Conservation (phyloP, 2,888 invertebrate species). For the Athripsodes cinereus region DNA sequence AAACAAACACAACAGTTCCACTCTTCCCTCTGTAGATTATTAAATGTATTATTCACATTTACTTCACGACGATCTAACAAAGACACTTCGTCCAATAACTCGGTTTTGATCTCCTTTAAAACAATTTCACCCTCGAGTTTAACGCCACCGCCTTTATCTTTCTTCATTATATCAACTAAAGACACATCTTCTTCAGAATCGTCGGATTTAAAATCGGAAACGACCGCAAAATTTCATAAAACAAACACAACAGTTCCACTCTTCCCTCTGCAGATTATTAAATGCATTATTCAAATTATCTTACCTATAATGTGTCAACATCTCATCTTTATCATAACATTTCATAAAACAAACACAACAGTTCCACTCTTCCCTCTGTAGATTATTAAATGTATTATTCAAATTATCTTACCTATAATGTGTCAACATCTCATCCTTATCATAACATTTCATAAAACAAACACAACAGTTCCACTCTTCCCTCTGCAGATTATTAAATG, state of each 20-base stretch:
- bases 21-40: conserved; percentile 4
- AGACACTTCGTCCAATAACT: neutral
- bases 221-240: neutral
- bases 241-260: too few species aligned
- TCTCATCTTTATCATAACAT: conserved; percentile 33
- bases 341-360: conserved; percentile 43
- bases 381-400: conserved; percentile 2
- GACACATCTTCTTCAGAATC: conserved; percentile 15
- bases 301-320: conserved; percentile 44
- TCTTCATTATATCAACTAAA: conserved; percentile 14
- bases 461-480: too few species aligned
- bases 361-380: conserved; percentile 25
- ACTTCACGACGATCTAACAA: neutral
- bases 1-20: conserved; percentile 43
- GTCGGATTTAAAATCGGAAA: neutral
- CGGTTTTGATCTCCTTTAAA: conserved; percentile 5
- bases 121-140: neutral
- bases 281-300: too few species aligned
- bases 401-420: conserved; percentile 47
- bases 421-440: conserved; percentile 35
- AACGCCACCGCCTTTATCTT: conserved; percentile 33
- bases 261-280: too few species aligned
- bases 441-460: conserved; percentile 34
- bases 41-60: conserved; percentile 4
- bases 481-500: too few species aligned